Conservation (phyloP, 2,113 vertebrate genomes). For the Tiliqua scincoides region DNA sequence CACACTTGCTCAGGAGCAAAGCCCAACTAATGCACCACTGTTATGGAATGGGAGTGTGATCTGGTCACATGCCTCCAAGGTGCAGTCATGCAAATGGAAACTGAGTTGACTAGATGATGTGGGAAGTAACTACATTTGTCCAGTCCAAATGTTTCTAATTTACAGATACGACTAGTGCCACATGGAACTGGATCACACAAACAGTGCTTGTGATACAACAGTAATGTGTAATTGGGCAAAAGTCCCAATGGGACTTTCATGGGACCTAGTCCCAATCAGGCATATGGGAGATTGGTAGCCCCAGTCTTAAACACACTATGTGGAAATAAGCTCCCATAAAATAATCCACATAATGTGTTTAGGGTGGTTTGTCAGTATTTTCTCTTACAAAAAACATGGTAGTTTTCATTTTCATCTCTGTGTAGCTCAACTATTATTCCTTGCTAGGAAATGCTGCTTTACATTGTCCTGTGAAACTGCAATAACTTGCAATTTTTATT, state of each 20-base stretch:
- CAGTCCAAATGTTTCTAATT: neutral
- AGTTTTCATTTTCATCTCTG: constrained; percentile 76
- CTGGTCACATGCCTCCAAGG: neutral
- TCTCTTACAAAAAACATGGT: constrained; percentile 30
- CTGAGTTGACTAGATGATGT: neutral
- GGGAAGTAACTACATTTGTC: neutral
- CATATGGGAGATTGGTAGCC: neutral
- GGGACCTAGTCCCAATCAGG: neutral
- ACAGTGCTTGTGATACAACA: neutral
- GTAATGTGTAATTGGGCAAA: neutral
- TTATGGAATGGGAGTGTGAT: neutral
- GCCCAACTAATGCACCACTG: neutral
- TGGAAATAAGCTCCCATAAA: neutral
- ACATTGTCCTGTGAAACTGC: constrained; percentile 88
- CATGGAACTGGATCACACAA: neutral
- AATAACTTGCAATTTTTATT: constrained; percentile 95
- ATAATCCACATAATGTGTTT: neutral
- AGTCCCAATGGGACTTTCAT: neutral
- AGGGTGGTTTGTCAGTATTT: neutral
- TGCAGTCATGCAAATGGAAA: neutral
- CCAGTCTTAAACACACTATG: constrained; percentile 69
- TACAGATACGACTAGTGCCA: neutral
- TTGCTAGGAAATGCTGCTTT: constrained; percentile 91
- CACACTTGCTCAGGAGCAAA: neutral
- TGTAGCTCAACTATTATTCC: constrained; percentile 76